Conservation (phyloP, 2,797 vertebrate genomes). For the Miopithecus talapoin region DNA sequence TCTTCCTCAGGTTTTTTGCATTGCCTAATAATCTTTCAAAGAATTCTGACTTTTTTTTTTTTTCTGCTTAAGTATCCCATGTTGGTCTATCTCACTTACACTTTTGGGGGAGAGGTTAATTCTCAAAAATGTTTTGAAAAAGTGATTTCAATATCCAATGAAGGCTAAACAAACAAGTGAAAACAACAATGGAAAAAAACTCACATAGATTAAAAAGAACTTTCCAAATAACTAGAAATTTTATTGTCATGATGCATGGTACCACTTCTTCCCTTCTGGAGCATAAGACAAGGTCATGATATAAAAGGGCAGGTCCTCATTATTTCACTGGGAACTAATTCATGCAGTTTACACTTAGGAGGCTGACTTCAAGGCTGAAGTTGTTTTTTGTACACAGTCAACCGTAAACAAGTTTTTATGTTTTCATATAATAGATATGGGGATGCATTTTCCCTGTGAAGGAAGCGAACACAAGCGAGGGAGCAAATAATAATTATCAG, state of each 20-base stretch:
- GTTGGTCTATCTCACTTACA: background rate
- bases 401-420: slow-evolving; percentile 19
- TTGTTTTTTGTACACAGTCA: background rate
- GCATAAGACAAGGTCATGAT: background rate
- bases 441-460: slow-evolving; percentile 6
- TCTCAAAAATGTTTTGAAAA: background rate
- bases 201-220: background rate
- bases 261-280: background rate
- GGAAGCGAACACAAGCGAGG: background rate
- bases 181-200: background rate
- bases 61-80: background rate
- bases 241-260: background rate
- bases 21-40: background rate
- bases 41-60: background rate
- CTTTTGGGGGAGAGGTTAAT: background rate
- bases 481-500: slow-evolving; percentile 44
- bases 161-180: background rate
- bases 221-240: background rate
- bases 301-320: background rate
- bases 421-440: slow-evolving; percentile 12
- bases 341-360: background rate
- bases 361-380: background rate
- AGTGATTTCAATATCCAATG: background rate
- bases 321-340: background rate
- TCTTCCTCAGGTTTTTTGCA: background rate